A percentile compares a stretch with the other conserved stretches of the same genome.
Evolutionary conservation across 2,888 invertebrate species (phyloP).

Genomic region (Parnassius orleans): DNA sequence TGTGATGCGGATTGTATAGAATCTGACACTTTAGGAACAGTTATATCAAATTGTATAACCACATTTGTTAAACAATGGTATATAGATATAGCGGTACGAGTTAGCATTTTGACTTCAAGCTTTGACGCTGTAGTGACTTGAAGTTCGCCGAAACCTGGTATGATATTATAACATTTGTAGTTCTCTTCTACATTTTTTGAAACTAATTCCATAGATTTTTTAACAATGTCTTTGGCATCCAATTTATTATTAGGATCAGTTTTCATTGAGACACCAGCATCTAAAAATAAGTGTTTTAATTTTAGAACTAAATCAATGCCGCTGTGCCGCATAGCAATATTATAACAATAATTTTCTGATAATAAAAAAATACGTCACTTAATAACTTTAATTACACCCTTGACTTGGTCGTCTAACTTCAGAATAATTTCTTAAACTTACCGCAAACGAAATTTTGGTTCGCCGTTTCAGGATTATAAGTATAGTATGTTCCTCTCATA

Average conservation of each 20-base stretch:
- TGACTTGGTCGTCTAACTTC: no score
- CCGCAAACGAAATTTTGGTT: not conserved
- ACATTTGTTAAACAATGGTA: conserved; percentile 61
- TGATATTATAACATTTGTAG: conserved; percentile 17
- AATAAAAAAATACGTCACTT: not conserved
- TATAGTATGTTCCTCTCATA: conserved; percentile 60
- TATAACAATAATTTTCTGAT: no score
- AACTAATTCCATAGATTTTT: conserved; percentile 4
- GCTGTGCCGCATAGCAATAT: no score
- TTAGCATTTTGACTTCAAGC: conserved; percentile 52
- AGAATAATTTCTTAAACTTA: not conserved
- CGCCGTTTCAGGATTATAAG: conserved; percentile 27
- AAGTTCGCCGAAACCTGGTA: conserved; percentile 56
- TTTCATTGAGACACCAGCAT: conserved; percentile 47
- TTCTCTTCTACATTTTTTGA: conserved; percentile 6
- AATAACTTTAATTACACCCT: no score
- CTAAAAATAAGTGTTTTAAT: conserved; percentile 31
- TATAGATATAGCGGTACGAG: conserved; percentile 53
- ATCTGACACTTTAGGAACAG: conserved; percentile 38
- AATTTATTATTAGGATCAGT: conserved; percentile 29
- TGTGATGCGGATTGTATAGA: conserved; percentile 33
- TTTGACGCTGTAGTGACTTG: conserved; percentile 37
- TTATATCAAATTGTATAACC: conserved; percentile 61
- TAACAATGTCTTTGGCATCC: not conserved
- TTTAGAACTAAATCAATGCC: not conserved